phyloP scores from a whole-genome alignment of 2,888 invertebrate genomes.

The Subacronicta megacephala region DNA sequence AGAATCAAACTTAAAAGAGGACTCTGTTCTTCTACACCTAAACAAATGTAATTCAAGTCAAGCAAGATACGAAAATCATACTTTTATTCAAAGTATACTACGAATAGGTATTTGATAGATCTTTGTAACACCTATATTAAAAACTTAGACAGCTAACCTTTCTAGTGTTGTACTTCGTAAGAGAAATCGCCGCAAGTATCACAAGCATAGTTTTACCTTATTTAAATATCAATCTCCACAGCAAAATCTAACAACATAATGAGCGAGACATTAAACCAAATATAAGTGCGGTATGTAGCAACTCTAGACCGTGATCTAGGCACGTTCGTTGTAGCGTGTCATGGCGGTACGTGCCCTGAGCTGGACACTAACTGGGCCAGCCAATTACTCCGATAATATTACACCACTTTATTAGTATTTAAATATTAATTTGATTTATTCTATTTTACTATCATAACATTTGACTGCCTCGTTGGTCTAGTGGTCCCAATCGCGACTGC shows the following conservation, averaged over 20 bases:
- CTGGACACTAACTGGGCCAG: slow-evolving; percentile 71
- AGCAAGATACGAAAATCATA: too few species aligned
- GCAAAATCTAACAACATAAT: slow-evolving; percentile 18
- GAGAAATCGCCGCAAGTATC: neutral
- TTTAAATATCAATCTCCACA: slow-evolving; percentile 28
- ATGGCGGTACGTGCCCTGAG: slow-evolving; percentile 72
- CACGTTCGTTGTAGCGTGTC: slow-evolving; percentile 75
- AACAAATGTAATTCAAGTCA: slow-evolving; percentile 28
- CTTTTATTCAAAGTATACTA: too few species aligned
- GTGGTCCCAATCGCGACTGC: too few species aligned
- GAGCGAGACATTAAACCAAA: slow-evolving; percentile 36
- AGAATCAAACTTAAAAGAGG: slow-evolving; percentile 30
- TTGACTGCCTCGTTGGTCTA: too few species aligned
- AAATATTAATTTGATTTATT: slow-evolving; percentile 27
- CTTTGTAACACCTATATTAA: too few species aligned
- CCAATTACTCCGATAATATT: slow-evolving; percentile 68
- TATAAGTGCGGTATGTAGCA: slow-evolving; percentile 42
- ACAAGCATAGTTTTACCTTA: slow-evolving; percentile 2
- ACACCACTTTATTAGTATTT: slow-evolving; percentile 28
- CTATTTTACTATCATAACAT: slow-evolving; percentile 14
- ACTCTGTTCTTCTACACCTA: slow-evolving; percentile 13
- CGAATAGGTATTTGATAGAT: too few species aligned
- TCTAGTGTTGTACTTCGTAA: neutral
- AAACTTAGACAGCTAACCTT: too few species aligned
- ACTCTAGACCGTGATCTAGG: slow-evolving; percentile 64